A percentile compares a stretch with the other conserved stretches of the same genome.
Conservation (phyloP, 2,888 invertebrate genomes). For the Pyrgus malvae region DNA sequence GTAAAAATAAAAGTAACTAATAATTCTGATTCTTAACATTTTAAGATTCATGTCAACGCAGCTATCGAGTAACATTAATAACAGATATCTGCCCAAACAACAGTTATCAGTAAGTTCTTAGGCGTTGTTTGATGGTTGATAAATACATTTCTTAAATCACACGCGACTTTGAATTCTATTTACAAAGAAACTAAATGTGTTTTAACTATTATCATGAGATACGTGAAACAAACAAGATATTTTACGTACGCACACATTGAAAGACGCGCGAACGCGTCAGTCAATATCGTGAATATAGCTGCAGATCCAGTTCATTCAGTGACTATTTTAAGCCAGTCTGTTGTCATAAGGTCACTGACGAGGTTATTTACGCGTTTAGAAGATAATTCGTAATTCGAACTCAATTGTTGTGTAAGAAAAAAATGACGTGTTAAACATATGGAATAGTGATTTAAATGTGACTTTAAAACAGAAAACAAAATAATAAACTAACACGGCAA, state of each 20-base stretch:
- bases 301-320: conserved; percentile 33
- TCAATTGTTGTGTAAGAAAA: not conserved
- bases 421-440: not conserved
- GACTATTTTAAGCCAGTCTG: conserved; percentile 40
- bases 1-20: no score
- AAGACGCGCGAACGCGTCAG: conserved; percentile 29
- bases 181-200: not conserved
- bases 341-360: conserved; percentile 53
- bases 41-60: not conserved
- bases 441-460: not conserved
- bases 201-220: not conserved
- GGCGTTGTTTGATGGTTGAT: not conserved
- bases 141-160: not conserved
- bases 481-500: not conserved
- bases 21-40: no score
- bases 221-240: conserved; percentile 1
- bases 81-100: not conserved
- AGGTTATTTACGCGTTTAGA: conserved; percentile 44
- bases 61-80: not conserved
- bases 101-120: not conserved
- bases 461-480: not conserved
- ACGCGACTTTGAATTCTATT: conserved; percentile 1
- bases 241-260: conserved; percentile 4
- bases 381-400: not conserved
- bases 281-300: conserved; percentile 45